Base-by-base conservation (phyloP, 2,888 invertebrate species). In the Furcula furcula region DNA sequence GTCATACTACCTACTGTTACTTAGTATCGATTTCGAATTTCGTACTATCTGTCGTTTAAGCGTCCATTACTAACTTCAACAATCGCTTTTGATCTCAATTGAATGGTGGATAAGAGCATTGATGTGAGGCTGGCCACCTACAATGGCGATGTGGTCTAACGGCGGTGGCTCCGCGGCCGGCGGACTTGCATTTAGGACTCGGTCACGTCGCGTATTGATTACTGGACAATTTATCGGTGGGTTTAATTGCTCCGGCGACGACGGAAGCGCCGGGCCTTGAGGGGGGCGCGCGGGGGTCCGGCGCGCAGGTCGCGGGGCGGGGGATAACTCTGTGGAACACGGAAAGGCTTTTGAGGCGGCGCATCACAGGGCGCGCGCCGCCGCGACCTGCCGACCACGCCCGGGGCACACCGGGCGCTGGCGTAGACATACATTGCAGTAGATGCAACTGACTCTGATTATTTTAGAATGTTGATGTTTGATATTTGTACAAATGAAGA, bases 271-370 rank as follows among this genome's bases (percentile, higher is more conserved):
- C 43, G 34, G 22, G 35, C 29, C 26, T 12, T 26, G 29, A 31
- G 12, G 40, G 30, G 18, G 42, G 28, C n/a, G 9, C 59, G 41
- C 42, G 41, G 44, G 51, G 51, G 46, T 6, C 4, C 16, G 12
- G 23, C 7, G 12, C 16, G 20, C 20, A n/a, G 6, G 20, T 6
- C 20, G 20, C n/a, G 26, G 23, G 23, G 7, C 7, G 26, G 14
- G 26, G 26, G 14, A 5, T 4, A n/a, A n/a, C n/a, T 13, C 49
- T 42, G 65, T 57, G 71, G 70, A 68, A 86, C 86, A 87, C 82
- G 85, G 81, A 87, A 87, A 86, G 84, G 86, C 86, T 87, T 78
- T 87, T 72, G 84, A 76, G 80, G 79, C 83, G 81, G 79, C 76
- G 76, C 76, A 74, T 83, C 73, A 75, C 58, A 83, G 66, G 66